Conservation (phyloP, 2,888 invertebrate genomes). For the Drosophila greeni region DNA sequence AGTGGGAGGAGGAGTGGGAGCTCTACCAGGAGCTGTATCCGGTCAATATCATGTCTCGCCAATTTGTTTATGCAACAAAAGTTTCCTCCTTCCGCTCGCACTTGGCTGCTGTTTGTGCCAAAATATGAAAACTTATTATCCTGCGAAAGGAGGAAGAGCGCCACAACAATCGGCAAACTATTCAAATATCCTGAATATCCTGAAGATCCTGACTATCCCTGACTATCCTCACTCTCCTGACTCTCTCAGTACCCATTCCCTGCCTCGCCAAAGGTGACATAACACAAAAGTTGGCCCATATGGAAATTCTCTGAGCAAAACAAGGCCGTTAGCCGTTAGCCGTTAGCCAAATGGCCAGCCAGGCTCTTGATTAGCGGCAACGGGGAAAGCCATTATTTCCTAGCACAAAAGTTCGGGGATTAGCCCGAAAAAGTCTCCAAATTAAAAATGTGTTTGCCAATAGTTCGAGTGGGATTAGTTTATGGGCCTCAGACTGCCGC, state of each 20-base stretch:
- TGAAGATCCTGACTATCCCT: not conserved
- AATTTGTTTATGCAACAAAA: slow-evolving; percentile 18
- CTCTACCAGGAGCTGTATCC: not conserved
- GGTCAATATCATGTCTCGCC: slow-evolving; percentile 16
- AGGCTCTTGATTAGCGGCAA: slow-evolving; percentile 22
- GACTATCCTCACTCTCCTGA: not conserved
- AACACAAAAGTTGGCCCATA: slow-evolving; percentile 17
- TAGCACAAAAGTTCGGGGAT: not conserved
- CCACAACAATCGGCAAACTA: slow-evolving; percentile 17
- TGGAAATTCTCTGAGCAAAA: slow-evolving; percentile 11
- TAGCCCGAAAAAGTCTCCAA: not conserved
- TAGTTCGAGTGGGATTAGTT: not conserved
- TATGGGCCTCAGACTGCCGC: not conserved
- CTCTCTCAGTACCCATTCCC: not conserved
- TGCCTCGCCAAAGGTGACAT: slow-evolving; percentile 26
- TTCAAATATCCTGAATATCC: slow-evolving; percentile 18
- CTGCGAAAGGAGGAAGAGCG: slow-evolving; percentile 18
- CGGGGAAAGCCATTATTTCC: not conserved
- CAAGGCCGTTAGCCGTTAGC: slow-evolving; percentile 8
- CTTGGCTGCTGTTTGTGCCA: slow-evolving; percentile 31
- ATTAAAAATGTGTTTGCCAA: slow-evolving; percentile 4
- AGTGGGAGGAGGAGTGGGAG: no score
- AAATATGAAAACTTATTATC: slow-evolving; percentile 62
- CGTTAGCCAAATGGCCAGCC: slow-evolving; percentile 7
- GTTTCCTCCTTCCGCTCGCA: slow-evolving; percentile 6